These are phyloP conservation scores for Oscheius sp. DNA, from an alignment of 2,888 invertebrate species.

Conservation along the genomic window DNA sequence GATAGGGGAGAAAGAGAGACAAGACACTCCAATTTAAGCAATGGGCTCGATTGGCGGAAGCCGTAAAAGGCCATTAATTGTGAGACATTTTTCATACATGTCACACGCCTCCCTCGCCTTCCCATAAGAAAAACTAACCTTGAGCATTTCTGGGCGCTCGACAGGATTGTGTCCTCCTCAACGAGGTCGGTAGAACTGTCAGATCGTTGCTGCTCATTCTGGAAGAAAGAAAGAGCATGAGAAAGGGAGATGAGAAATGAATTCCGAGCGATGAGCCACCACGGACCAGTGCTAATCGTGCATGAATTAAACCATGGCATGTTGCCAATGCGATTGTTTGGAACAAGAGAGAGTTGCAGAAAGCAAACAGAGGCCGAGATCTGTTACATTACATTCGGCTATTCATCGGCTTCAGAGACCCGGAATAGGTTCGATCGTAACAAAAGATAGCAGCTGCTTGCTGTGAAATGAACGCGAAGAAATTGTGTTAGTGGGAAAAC, in stretches of 20 bases:
- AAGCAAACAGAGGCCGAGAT: too few species aligned
- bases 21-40: slow-evolving; percentile 24
- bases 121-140: neutral
- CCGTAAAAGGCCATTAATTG: slow-evolving; percentile 2
- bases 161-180: slow-evolving; percentile 39
- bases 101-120: neutral
- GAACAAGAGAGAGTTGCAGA: too few species aligned
- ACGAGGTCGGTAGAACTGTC: slow-evolving; percentile 22
- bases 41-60: slow-evolving; percentile 13
- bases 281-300: slow-evolving; percentile 33
- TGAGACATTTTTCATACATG: slow-evolving; percentile 3
- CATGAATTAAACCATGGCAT: slow-evolving; percentile 25
- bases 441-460: too few species aligned
- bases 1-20: slow-evolving; percentile 1
- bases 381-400: too few species aligned
- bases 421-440: too few species aligned
- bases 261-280: slow-evolving; percentile 20
- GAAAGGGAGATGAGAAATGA: slow-evolving; percentile 6
- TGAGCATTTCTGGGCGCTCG: slow-evolving; percentile 18
- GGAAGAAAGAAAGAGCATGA: neutral
- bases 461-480: too few species aligned
- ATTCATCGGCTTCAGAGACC: too few species aligned
- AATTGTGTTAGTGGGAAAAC: too few species aligned
- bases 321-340: neutral
- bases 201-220: slow-evolving; percentile 16